phyloP scores from a whole-genome alignment of 2,888 invertebrate genomes.

The Habroteleia sp. region DNA sequence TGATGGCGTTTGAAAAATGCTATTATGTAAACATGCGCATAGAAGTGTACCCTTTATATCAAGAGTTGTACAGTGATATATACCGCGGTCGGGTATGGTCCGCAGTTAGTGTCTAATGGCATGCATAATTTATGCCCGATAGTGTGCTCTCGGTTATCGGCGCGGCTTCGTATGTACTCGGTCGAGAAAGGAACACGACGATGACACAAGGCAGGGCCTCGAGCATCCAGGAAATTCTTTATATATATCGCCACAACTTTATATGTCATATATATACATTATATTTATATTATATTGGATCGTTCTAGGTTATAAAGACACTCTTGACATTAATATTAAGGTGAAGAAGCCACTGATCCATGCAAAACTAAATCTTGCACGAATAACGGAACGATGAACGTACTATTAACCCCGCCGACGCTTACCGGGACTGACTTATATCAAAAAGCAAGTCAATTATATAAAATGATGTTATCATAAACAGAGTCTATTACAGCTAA shows the following conservation, averaged over 20 bases:
- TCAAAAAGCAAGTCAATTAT: no score
- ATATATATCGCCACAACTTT: conserved; percentile 72
- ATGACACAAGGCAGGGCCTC: conserved; percentile 52
- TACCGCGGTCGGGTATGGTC: conserved; percentile 67
- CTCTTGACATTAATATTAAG: conserved; percentile 76
- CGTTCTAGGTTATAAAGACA: conserved; percentile 62
- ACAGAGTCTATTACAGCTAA: no score
- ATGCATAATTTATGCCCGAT: conserved; percentile 75
- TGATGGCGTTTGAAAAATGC: conserved; percentile 42
- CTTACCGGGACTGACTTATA: no score
- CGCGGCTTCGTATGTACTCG: conserved; percentile 39
- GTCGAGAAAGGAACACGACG: conserved; percentile 32
- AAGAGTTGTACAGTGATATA: conserved; percentile 68
- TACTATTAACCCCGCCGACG: conserved; percentile 50
- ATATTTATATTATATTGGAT: conserved; percentile 74
- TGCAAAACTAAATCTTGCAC: conserved; percentile 50
- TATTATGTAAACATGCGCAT: conserved; percentile 56
- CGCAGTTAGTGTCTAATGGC: conserved; percentile 75
- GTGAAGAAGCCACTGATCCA: conserved; percentile 28
- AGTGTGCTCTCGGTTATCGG: conserved; percentile 52
- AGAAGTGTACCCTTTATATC: conserved; percentile 38
- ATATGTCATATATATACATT: no score
- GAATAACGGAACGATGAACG: conserved; percentile 43
- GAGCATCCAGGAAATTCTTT: conserved; percentile 41
- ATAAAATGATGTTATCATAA: no score